Base-by-base conservation (phyloP, 1,140 invertebrate genomes). In the Cyclina sinensis region DNA sequence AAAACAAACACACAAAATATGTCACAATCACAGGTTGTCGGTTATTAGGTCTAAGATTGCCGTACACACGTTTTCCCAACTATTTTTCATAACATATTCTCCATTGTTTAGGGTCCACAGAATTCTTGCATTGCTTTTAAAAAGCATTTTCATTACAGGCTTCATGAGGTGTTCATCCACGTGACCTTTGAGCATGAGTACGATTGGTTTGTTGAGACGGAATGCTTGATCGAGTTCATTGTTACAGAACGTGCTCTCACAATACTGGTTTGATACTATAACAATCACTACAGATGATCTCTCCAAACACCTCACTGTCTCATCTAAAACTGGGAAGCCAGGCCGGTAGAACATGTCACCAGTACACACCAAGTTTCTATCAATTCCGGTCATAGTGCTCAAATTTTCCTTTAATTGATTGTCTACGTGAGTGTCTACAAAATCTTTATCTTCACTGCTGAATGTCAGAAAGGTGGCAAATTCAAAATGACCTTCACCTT, bases 401-500 rank as follows among this genome's bases (percentile, higher is more conserved):
- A 76, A 32, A 30, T 43, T 76, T 30, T 76, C 73, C 46, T 76
- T 76, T 24, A 76, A 24, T n/a, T 16, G 37, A 43, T 27, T 32
- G 5, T 37, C 7, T 16, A 76, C 37, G n/a, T 43, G 14, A 43
- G 18, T 30, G 18, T 51, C 12, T 30, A 76, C 73, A 30, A 76
- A 76, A 24, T 48, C 39, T 51, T 18, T 35, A 48, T 76, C 73
- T 46, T 48, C 73, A 35, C 43, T 76, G 43, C 39, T 48, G 30
- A 27, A 76, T 7, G 48, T 24, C 14, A 76, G n/a, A 76, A 48
- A 76, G 14, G 32, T 35, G 4, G 14, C 73, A n/a, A 76, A 76
- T 48, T 51, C 43, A 76, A 21, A 65, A 11, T 65, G 59, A 65
- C 24, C 59, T 27, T 76, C 9, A 51, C 73, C 73, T 76, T 76